A percentile compares a stretch with the other conserved stretches of the same genome.
Conservation (phyloP, 2,113 vertebrate species). For the Carassius gibelio region DNA sequence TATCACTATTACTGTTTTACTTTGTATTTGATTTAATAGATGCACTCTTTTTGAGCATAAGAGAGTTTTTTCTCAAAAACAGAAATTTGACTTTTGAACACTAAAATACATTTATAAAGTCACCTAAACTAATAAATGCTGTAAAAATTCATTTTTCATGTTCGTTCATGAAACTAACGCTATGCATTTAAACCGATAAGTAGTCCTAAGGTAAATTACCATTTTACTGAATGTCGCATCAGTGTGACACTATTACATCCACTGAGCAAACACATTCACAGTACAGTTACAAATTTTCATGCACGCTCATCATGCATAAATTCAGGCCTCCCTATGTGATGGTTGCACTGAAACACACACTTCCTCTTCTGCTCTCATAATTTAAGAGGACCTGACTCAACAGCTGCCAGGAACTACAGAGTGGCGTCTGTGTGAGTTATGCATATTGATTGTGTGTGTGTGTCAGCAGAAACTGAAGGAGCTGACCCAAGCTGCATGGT, state of each 20-base stretch:
- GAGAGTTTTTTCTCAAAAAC: no score
- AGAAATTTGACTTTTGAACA: neutral
- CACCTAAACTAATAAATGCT: neutral
- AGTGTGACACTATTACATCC: neutral
- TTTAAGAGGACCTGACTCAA: conserved; percentile 9
- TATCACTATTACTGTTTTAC: neutral
- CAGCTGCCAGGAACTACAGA: conserved; percentile 13
- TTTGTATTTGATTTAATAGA: neutral
- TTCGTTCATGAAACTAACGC: neutral
- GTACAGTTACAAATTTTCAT: neutral
- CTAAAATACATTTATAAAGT: neutral
- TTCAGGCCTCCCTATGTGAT: neutral
- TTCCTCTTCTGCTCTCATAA: neutral
- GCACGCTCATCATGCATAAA: neutral
- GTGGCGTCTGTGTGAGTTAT: conserved; percentile 30
- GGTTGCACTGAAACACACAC: neutral
- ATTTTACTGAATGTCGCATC: neutral
- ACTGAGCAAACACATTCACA: neutral
- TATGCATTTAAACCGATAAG: neutral
- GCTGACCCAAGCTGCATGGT: conserved; percentile 59
- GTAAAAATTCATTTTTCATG: neutral
- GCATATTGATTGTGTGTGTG: conserved; percentile 39
- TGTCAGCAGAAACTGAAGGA: conserved; percentile 58
- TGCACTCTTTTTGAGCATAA: neutral
- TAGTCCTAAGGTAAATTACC: neutral